phyloP scores from a whole-genome alignment of 2,888 invertebrate species.

The Dermolepida albohirtum region DNA sequence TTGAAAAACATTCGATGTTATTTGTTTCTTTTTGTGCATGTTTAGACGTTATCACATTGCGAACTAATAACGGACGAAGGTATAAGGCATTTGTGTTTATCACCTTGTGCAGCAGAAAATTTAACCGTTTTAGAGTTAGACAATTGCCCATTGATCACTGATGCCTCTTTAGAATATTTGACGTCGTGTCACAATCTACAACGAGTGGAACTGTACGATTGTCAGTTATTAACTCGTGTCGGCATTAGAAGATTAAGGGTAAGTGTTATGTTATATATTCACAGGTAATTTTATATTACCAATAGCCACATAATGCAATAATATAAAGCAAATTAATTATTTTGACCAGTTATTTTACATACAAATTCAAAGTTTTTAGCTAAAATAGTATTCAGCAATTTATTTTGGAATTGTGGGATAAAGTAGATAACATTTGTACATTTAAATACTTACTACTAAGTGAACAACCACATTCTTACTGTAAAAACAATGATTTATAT shows the following conservation, averaged over 20 bases:
- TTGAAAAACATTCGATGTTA: neutral
- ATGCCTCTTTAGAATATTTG: constrained; percentile 94
- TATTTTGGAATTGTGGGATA: too few species aligned
- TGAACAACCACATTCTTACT: too few species aligned
- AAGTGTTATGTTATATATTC: too few species aligned
- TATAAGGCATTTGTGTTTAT: constrained; percentile 91
- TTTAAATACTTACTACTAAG: too few species aligned
- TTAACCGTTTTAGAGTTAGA: constrained; percentile 95
- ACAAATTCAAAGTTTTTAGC: too few species aligned
- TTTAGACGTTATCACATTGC: constrained; percentile 97
- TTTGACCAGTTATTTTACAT: too few species aligned
- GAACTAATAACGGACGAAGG: constrained; percentile 99
- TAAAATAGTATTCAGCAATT: too few species aligned
- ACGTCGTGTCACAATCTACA: constrained; percentile 95
- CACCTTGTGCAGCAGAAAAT: constrained; percentile 94
- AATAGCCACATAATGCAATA: too few species aligned
- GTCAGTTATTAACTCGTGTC: constrained; percentile 96
- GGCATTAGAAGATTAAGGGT: constrained; percentile 97
- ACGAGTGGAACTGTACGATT: constrained; percentile 98
- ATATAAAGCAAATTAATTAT: too few species aligned
- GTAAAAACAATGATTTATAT: too few species aligned
- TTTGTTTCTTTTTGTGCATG: constrained; percentile 8
- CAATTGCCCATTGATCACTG: constrained; percentile 98
- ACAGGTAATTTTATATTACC: too few species aligned
- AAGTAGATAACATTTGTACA: too few species aligned